Evolutionary conservation across 2,113 vertebrate species (phyloP).

Genomic region (Cinclus cinclus): DNA sequence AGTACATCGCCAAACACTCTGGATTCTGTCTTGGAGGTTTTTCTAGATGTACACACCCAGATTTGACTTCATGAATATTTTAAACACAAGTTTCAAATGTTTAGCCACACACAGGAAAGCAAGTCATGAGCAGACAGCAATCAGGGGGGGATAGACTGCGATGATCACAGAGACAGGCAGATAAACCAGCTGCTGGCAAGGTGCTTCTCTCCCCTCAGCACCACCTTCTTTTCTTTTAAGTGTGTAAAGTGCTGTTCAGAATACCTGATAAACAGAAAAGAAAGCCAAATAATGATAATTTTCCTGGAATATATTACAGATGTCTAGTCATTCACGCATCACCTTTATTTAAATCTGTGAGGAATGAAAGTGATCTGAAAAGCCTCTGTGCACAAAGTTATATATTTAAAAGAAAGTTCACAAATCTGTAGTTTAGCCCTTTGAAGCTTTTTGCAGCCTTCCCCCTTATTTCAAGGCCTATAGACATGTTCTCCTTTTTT

Average conservation of each 20-base stretch:
- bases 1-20: neutral
- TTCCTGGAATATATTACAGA: neutral
- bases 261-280: neutral
- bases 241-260: neutral
- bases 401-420: constrained; percentile 22
- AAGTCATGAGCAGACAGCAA: neutral
- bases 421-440: constrained; percentile 19
- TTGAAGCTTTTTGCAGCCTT: constrained; percentile 15
- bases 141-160: neutral
- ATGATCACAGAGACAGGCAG: neutral
- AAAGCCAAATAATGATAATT: neutral
- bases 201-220: neutral
- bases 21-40: neutral
- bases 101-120: neutral
- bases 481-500: constrained; percentile 8
- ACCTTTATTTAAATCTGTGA: neutral
- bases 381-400: neutral
- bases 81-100: neutral
- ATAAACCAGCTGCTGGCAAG: neutral
- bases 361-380: constrained; percentile 16
- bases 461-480: constrained; percentile 41
- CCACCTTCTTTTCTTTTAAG: no score
- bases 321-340: neutral
- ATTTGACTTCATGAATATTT: neutral
- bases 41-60: neutral